phyloP scores from a whole-genome alignment of 2,797 vertebrate genomes.

The Huso huso region DNA sequence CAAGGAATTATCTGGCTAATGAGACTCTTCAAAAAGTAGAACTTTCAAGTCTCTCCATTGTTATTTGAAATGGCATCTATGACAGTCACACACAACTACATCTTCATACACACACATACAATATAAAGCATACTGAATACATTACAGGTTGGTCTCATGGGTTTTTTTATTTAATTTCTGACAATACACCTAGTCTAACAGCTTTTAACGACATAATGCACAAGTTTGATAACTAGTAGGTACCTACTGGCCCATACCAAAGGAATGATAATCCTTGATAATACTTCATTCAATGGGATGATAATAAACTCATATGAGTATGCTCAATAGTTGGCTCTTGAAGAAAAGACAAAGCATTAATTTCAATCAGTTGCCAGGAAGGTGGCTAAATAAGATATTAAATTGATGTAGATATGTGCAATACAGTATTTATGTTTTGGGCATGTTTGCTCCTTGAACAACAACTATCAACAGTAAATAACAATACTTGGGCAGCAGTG shows the following conservation, averaged over 20 bases:
- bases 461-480: no score
- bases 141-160: not conserved
- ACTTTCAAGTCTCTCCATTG: not conserved
- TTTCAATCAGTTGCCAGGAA: no score
- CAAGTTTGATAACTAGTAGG: not conserved
- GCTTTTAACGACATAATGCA: not conserved
- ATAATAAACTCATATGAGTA: no score
- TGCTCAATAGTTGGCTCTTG: no score
- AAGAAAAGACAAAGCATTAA: no score
- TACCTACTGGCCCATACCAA: not conserved
- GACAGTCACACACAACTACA: not conserved
- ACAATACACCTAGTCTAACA: not conserved
- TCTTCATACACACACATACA: not conserved
- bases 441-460: no score
- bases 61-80: not conserved
- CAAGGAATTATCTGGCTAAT: constrained; percentile 7
- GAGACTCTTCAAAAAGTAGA: constrained; percentile 11
- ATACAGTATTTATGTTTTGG: no score
- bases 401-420: no score
- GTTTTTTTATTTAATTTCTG: not conserved
- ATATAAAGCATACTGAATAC: not conserved
- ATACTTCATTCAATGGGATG: not conserved
- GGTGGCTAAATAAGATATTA: no score
- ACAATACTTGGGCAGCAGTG: no score
- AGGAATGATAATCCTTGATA: not conserved